phyloP scores from a whole-genome alignment of 2,888 invertebrate genomes.

The Deroplatys truncata region DNA sequence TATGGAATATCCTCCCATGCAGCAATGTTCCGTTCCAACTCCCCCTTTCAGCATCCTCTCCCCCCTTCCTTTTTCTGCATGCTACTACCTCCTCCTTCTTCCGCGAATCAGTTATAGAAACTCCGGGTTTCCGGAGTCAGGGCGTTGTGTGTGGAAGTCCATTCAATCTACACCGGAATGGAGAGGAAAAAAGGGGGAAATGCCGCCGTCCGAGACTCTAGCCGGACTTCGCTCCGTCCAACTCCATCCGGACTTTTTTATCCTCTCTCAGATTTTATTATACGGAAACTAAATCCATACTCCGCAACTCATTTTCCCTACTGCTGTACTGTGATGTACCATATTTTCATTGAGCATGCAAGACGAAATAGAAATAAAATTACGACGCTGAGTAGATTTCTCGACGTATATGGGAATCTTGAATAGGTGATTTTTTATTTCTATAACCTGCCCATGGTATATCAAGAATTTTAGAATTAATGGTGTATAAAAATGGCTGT shows the following conservation, averaged over 20 bases:
- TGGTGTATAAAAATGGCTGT: no score
- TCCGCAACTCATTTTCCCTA: neutral
- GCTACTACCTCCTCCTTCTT: neutral
- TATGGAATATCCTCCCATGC: neutral
- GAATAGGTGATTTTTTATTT: no score
- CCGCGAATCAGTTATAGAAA: slow-evolving; percentile 11
- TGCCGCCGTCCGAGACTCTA: slow-evolving; percentile 15
- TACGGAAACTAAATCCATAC: neutral
- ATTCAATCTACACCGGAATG: slow-evolving; percentile 19
- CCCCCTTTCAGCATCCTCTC: neutral
- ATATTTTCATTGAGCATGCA: neutral
- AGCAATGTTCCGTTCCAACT: neutral
- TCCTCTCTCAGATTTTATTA: slow-evolving; percentile 7
- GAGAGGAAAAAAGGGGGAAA: slow-evolving; percentile 4
- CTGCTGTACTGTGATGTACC: neutral
- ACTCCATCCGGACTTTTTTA: slow-evolving; percentile 14
- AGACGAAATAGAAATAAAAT: no score
- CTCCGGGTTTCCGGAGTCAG: slow-evolving; percentile 11
- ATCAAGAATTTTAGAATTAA: no score
- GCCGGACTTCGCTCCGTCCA: slow-evolving; percentile 19
- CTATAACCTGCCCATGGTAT: no score
- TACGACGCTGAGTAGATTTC: no score
- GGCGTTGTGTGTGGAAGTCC: slow-evolving; percentile 12
- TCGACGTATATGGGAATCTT: no score
- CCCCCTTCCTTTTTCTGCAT: neutral